Base-by-base conservation (phyloP, 2,888 invertebrate species). In the Cephus sareptanus region DNA sequence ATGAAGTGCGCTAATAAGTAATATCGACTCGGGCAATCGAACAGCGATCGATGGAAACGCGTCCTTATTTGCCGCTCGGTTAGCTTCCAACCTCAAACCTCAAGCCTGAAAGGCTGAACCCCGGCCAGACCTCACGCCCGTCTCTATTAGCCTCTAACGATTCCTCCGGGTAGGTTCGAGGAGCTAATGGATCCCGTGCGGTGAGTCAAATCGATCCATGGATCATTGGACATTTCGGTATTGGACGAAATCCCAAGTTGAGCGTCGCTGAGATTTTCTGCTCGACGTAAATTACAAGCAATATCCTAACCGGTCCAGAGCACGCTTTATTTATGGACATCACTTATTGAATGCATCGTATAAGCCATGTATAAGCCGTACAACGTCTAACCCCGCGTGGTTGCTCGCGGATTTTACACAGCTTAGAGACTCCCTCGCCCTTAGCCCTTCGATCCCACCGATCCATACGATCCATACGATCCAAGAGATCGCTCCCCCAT, bases 261-360 rank as follows among this genome's bases (percentile, higher is more conserved):
- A 71, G 71, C 77, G 84, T 80, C 79, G 79, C 80, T 79, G 80
- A 82, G 82, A 81, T 84, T 83, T 84, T 82, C 85, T 81, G 80
- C 74, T 82, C 81, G 83, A 87, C 85, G 85, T 87, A 85, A 87
- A 87, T 87, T 87, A 86, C 83, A 83, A 85, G 84, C 86, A 82
- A 87, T 84, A 84, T 86, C 82, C 84, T 84, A 85, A 86, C 85
- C 86, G 87, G 85, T 86, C 86, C 82, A 79, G 80, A 77, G 81
- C 81, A 81, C 79, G 78, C 80, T 81, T 83, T 86, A 85, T 87
- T 87, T 87, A 87, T 86, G 87, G 85, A 83, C 84, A 82, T 84
- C 83, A 83, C 82, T 87, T 84, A 85, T 87, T 84, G 86, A 87
- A 83, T 83, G 87, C 84, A 83, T 81, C 82, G 81, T 80, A 81